A percentile compares a stretch with the other conserved stretches of the same genome.
Conservation (phyloP, 2,888 invertebrate genomes). For the Cantharis rufa region DNA sequence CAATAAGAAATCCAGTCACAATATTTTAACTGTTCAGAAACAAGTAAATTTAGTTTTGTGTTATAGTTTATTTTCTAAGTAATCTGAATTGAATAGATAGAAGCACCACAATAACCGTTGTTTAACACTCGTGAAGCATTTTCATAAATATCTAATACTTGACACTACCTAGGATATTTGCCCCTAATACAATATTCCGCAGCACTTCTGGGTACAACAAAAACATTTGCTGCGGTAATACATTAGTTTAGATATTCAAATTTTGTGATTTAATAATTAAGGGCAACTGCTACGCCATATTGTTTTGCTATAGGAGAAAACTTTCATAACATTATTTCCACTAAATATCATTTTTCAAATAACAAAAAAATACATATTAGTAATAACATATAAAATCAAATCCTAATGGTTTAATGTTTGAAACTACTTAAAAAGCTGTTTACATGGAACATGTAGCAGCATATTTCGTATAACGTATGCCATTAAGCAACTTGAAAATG, state of each 20-base stretch:
- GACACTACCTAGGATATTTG: not conserved
- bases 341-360: too few species aligned
- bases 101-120: not conserved
- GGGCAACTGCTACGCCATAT: not conserved
- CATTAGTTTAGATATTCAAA: not conserved
- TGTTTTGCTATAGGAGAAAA: not conserved
- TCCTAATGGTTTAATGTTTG: not conserved
- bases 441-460: not conserved
- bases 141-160: not conserved
- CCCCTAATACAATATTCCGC: not conserved
- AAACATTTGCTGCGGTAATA: not conserved
- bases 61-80: not conserved
- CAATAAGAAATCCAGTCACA: not conserved
- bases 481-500: constrained; percentile 8
- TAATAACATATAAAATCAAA: not conserved
- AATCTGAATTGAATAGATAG: not conserved
- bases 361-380: too few species aligned
- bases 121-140: not conserved
- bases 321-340: not conserved
- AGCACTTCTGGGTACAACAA: not conserved
- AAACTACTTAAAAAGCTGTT: not conserved
- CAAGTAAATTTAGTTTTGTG: not conserved
- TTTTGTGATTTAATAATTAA: not conserved
- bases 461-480: not conserved
- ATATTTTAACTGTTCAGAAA: not conserved